A percentile compares a stretch with the other conserved stretches of the same genome.
Conservation (phyloP, 2,888 invertebrate genomes). For the Lepas anatifera region DNA sequence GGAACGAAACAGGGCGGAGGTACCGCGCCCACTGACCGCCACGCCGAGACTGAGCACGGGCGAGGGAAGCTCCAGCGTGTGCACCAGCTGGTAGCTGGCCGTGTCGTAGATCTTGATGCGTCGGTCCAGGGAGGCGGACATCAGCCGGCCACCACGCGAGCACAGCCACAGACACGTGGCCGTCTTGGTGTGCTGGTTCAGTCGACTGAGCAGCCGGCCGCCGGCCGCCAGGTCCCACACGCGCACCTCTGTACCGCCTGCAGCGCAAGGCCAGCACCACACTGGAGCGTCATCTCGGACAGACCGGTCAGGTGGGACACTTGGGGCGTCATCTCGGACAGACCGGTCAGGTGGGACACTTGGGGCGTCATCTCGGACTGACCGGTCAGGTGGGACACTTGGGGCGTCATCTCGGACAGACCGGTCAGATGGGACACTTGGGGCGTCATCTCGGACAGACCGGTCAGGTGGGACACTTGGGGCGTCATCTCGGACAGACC, state of each 20-base stretch:
- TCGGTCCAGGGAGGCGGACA: constrained; percentile 84
- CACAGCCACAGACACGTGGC: constrained; percentile 75
- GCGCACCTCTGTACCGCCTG: constrained; percentile 71
- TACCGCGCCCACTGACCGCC: constrained; percentile 42
- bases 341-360: too few relatives aligned
- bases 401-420: too few relatives aligned
- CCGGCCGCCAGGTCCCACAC: constrained; percentile 89
- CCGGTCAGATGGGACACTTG: too few relatives aligned
- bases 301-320: too few relatives aligned
- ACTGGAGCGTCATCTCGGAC: too few relatives aligned
- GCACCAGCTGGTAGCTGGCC: constrained; percentile 64
- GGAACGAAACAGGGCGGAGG: too few relatives aligned
- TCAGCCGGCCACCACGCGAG: constrained; percentile 62
- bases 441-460: too few relatives aligned
- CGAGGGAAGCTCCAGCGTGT: constrained; percentile 81
- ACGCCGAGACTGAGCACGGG: constrained; percentile 73
- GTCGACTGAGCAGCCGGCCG: constrained; percentile 65
- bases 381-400: too few relatives aligned
- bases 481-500: too few relatives aligned
- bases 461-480: too few relatives aligned
- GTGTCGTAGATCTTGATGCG: constrained; percentile 88
- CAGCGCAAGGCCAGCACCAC: background rate
- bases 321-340: too few relatives aligned
- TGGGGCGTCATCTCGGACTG: too few relatives aligned
- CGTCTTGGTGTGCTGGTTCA: constrained; percentile 91